Conservation (phyloP, 2,888 invertebrate species). For the Allolobophora icterica region DNA sequence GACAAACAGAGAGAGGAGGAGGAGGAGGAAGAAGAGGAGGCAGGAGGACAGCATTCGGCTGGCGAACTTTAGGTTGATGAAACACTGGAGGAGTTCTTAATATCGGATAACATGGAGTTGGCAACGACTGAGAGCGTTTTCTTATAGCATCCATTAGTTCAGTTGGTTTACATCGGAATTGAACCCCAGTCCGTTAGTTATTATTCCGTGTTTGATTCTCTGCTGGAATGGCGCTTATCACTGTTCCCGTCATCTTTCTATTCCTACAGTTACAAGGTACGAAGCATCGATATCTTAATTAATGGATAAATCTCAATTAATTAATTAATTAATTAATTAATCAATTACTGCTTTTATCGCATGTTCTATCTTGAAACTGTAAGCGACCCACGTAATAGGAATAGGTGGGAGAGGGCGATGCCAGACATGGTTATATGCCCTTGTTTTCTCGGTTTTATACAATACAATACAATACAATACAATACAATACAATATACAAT, state of each 20-base stretch:
- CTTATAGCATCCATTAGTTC: constrained; percentile 8
- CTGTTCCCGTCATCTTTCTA: background rate
- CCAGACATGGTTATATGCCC: background rate
- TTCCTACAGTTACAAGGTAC: background rate
- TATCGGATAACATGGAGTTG: constrained; percentile 17
- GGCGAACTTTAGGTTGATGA: background rate
- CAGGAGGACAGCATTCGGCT: background rate
- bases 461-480: too few relatives aligned
- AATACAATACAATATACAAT: too few relatives aligned
- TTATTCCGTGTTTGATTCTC: background rate
- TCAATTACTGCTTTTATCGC: too few relatives aligned
- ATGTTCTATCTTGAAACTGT: too few relatives aligned
- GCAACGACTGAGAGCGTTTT: background rate
- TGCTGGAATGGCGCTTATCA: background rate
- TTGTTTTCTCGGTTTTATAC: background rate
- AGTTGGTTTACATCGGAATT: background rate
- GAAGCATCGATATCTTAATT: background rate
- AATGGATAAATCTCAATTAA: background rate
- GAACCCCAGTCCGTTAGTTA: background rate
- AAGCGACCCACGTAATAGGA: background rate
- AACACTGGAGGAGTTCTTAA: constrained; percentile 3
- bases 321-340: background rate
- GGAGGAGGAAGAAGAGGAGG: background rate
- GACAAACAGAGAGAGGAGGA: background rate
- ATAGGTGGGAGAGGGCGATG: background rate